These are phyloP conservation scores for Gymnorhina tibicen DNA, from an alignment of 2,113 vertebrate species.

Conservation along the genomic window DNA sequence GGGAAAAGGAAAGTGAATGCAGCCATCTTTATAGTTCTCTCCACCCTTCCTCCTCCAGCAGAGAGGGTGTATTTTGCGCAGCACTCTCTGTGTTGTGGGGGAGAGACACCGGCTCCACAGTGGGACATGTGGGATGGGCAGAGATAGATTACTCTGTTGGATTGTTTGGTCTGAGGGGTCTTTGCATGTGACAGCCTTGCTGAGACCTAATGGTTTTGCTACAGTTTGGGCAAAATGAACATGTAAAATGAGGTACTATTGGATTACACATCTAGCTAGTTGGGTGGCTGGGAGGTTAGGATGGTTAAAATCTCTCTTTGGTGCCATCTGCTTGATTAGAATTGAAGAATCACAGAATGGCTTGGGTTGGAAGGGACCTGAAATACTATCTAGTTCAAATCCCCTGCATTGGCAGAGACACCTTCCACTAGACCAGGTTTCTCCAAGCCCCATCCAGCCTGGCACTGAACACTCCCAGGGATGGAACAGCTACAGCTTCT, in stretches of 20 bases:
- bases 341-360: not conserved
- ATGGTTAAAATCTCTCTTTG: not conserved
- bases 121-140: not conserved
- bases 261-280: not conserved
- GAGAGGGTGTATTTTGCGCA: not conserved
- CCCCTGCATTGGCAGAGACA: not conserved
- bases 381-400: not conserved
- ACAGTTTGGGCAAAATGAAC: not conserved
- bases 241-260: not conserved
- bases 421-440: not conserved
- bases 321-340: not conserved
- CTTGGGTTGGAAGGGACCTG: not conserved
- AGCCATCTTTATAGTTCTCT: not conserved
- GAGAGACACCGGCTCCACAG: not conserved
- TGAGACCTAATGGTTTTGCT: not conserved
- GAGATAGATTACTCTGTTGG: rapidly evolving
- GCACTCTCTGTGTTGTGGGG: not conserved
- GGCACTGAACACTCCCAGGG: not conserved
- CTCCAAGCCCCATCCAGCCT: not conserved
- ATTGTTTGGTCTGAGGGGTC: not conserved
- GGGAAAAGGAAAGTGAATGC: not conserved
- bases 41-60: not conserved
- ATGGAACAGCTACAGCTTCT: not conserved
- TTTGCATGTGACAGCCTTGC: not conserved
- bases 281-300: not conserved